A percentile compares a stretch with the other conserved stretches of the same genome.
Evolutionary conservation across 2,113 vertebrate species (phyloP).

Genomic region (Thamnophis sirtalis): DNA sequence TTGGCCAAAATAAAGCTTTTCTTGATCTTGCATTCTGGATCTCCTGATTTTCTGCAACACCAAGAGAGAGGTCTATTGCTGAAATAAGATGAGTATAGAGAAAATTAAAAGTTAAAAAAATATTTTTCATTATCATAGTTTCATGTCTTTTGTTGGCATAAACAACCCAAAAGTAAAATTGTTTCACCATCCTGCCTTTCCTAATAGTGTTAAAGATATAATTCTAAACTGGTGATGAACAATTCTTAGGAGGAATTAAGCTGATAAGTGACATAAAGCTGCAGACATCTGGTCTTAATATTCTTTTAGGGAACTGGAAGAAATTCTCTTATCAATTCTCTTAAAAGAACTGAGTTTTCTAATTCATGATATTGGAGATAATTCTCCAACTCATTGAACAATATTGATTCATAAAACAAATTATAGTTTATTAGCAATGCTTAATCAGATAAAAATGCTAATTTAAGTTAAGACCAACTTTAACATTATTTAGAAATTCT

Average conservation of each 20-base stretch:
- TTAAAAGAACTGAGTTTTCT: not conserved
- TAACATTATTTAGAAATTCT: not conserved
- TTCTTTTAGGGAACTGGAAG: not conserved
- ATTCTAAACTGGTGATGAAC: not conserved
- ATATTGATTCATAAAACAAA: not conserved
- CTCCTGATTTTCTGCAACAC: too few relatives aligned
- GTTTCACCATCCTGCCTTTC: not conserved
- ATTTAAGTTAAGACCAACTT: not conserved
- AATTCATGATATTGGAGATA: not conserved
- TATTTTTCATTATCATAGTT: not conserved
- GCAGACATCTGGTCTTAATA: not conserved
- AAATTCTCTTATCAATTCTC: not conserved
- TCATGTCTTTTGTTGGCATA: not conserved
- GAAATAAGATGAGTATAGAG: not conserved
- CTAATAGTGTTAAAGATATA: not conserved
- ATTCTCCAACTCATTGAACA: not conserved
- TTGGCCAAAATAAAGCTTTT: too few relatives aligned
- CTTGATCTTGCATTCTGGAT: too few relatives aligned
- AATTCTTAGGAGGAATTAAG: not conserved
- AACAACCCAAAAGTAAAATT: not conserved
- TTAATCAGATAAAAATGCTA: not conserved
- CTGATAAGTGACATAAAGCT: not conserved
- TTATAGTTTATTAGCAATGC: not conserved
- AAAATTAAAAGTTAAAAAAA: not conserved
- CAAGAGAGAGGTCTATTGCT: not conserved